Evolutionary conservation across 2,113 vertebrate species (phyloP).

Genomic region (Danio rerio): DNA sequence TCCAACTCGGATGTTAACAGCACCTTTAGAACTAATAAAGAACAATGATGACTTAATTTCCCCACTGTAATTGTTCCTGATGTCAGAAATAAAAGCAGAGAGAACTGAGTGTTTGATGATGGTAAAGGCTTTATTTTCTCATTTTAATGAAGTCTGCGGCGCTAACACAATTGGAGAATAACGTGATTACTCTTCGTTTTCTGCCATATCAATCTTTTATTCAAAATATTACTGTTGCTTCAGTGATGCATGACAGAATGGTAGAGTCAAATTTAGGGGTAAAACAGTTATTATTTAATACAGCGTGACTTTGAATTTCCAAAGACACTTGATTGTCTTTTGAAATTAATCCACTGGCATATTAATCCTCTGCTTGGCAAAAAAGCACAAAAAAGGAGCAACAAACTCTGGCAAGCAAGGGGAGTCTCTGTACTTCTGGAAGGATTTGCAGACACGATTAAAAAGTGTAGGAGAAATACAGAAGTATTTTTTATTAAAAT

Average conservation of each 20-base stretch:
- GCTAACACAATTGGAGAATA: background rate
- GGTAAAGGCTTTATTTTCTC: background rate
- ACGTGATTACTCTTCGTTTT: background rate
- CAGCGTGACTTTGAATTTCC: constrained; percentile 13
- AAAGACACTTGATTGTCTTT: constrained; percentile 41
- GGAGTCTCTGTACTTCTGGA: background rate
- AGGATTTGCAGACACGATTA: background rate
- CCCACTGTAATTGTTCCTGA: constrained; percentile 19
- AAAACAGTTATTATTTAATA: constrained; percentile 21
- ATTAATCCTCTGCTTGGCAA: constrained; percentile 6
- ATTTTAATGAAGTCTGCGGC: constrained; percentile 11
- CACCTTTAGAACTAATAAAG: no score
- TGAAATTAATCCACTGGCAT: constrained; percentile 24
- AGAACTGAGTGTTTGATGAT: background rate
- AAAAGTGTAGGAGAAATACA: no score
- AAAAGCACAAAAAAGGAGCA: background rate
- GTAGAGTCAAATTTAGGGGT: background rate
- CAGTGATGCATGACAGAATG: background rate
- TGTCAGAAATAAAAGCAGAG: constrained; percentile 6
- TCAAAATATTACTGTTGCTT: background rate
- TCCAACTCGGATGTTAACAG: no score
- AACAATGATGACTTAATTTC: no score
- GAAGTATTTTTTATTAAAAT: no score
- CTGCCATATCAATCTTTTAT: background rate
- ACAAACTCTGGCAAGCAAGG: constrained; percentile 2